Conservation (phyloP, 2,113 vertebrate species). For the Crocuta crocuta region DNA sequence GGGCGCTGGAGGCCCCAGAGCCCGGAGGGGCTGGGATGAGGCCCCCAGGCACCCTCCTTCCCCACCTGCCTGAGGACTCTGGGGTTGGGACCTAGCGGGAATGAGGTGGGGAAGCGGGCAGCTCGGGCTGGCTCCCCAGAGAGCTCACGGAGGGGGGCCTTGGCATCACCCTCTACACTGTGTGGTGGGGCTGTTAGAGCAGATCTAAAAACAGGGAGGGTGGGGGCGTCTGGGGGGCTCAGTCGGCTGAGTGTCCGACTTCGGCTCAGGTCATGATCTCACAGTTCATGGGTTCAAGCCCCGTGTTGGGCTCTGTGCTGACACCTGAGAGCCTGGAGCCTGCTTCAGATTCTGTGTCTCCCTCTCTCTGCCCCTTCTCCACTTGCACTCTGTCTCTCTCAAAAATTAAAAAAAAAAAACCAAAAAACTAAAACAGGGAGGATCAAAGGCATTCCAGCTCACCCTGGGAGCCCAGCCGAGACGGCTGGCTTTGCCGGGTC, state of each 20-base stretch:
- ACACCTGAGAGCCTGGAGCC: no score
- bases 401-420: no score
- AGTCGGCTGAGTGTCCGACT: no score
- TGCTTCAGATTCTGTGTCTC: no score
- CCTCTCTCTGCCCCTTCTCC: no score
- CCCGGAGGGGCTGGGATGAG: rapidly evolving
- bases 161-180: rapidly evolving
- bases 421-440: no score
- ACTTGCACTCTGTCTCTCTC: no score
- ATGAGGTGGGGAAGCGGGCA: rapidly evolving
- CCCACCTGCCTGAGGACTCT: not conserved
- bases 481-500: rapidly evolving
- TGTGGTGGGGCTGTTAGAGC: no score
- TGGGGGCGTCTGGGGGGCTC: no score
- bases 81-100: rapidly evolving
- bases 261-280: no score
- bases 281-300: no score
- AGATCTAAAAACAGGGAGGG: not conserved
- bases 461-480: rapidly evolving
- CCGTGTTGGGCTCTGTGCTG: no score
- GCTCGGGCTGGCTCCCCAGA: not conserved
- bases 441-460: not conserved
- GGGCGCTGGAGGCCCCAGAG: not conserved
- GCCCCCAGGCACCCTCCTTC: rapidly evolving
- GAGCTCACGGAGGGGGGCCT: not conserved